Evolutionary conservation across 2,113 vertebrate species (phyloP).

Genomic region (Lepus timidus): DNA sequence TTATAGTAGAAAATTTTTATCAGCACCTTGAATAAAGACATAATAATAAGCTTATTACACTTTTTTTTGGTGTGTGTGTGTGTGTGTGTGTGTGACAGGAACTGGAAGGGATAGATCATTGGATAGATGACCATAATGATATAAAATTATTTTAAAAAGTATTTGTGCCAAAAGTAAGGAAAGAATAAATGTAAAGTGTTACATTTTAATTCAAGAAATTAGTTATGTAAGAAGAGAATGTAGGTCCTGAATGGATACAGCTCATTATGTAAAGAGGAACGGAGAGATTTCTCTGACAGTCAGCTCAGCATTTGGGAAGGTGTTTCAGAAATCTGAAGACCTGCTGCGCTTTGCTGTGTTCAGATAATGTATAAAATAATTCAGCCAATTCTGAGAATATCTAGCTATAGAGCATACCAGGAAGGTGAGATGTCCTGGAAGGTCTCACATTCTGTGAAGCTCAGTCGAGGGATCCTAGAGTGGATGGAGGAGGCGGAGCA

Average conservation of each 20-base stretch:
- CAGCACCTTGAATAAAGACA: not conserved
- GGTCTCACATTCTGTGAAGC: not conserved
- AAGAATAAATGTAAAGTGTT: not conserved
- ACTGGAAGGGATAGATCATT: not conserved
- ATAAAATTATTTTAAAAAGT: not conserved
- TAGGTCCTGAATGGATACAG: not conserved
- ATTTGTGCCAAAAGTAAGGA: not conserved
- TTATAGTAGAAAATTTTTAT: not conserved
- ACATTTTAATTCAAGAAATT: not conserved
- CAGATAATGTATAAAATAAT: not conserved
- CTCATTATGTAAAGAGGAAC: accelerated
- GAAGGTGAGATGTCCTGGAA: not conserved
- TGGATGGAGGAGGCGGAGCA: not conserved
- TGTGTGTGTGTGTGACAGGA: not conserved
- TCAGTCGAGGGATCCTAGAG: not conserved
- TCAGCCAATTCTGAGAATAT: not conserved
- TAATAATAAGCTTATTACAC: not conserved
- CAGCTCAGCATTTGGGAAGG: not conserved
- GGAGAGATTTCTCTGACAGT: not conserved
- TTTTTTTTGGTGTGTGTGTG: not conserved
- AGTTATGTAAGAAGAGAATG: not conserved
- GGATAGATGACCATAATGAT: not conserved
- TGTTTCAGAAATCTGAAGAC: not conserved
- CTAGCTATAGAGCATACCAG: too few relatives aligned
- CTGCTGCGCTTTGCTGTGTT: not conserved